Evolutionary conservation across 1,140 invertebrate species (phyloP).

Genomic region (Drosophila leontia): DNA sequence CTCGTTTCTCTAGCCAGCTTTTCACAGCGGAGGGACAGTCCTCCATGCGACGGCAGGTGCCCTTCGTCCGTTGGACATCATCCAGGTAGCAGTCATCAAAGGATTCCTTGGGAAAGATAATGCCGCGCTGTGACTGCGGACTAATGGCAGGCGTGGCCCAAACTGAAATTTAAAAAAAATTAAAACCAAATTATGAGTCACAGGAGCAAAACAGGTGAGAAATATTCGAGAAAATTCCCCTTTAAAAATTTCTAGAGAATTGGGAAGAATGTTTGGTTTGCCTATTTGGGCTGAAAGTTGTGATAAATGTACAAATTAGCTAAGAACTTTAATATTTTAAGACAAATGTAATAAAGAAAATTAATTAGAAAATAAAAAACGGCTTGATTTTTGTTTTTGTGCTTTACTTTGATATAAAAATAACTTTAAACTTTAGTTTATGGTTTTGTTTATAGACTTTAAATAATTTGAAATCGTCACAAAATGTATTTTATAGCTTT

Average conservation of each 20-base stretch:
- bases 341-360: not conserved
- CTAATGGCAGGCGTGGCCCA: constrained; percentile 41
- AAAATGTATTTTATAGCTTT: not conserved
- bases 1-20: constrained; percentile 48
- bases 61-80: constrained; percentile 19
- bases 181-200: constrained; percentile 1
- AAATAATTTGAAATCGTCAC: not conserved
- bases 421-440: not conserved
- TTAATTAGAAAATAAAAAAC: no score
- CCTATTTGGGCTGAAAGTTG: no score
- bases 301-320: not conserved
- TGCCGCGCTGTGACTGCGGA: constrained; percentile 58
- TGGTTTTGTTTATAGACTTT: not conserved
- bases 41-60: constrained; percentile 62
- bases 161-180: constrained; percentile 22
- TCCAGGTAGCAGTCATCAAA: constrained; percentile 71
- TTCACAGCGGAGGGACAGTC: constrained; percentile 60
- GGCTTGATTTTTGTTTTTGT: no score
- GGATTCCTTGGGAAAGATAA: constrained; percentile 72
- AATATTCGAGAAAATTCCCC: constrained; percentile 33
- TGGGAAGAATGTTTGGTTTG: constrained; percentile 12
- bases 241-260: constrained; percentile 70
- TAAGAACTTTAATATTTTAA: not conserved
- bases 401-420: not conserved
- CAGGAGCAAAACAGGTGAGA: constrained; percentile 4